Conservation (phyloP, 2,113 vertebrate species). For the Campylomormyrus numenius region DNA sequence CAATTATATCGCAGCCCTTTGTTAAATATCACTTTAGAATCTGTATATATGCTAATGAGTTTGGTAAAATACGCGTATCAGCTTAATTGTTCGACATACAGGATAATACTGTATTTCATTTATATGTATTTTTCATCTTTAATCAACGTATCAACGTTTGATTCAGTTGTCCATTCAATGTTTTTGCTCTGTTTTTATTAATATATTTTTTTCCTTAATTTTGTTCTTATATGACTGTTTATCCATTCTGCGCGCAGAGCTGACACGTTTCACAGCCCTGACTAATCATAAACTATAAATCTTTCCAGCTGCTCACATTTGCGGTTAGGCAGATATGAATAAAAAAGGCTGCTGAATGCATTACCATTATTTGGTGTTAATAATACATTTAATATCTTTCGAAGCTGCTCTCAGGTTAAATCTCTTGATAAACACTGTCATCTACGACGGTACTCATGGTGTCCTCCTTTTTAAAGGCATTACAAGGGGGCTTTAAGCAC, state of each 20-base stretch:
- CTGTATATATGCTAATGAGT: background rate
- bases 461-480: background rate
- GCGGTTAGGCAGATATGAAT: background rate
- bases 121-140: background rate
- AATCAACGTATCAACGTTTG: background rate
- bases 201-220: background rate
- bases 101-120: background rate
- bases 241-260: background rate
- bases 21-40: background rate
- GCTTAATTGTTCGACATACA: background rate
- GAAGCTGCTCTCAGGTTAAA: background rate
- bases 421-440: background rate
- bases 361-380: background rate
- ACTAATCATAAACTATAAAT: constrained; percentile 37
- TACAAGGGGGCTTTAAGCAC: background rate
- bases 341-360: background rate
- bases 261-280: constrained; percentile 19
- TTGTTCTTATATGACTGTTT: constrained; percentile 9
- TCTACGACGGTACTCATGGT: background rate
- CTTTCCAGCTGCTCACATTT: background rate
- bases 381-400: background rate
- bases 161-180: background rate
- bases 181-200: background rate
- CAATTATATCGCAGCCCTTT: background rate
- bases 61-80: background rate